Conservation (phyloP, 2,797 vertebrate genomes). For the Acanthiza pusilla region DNA sequence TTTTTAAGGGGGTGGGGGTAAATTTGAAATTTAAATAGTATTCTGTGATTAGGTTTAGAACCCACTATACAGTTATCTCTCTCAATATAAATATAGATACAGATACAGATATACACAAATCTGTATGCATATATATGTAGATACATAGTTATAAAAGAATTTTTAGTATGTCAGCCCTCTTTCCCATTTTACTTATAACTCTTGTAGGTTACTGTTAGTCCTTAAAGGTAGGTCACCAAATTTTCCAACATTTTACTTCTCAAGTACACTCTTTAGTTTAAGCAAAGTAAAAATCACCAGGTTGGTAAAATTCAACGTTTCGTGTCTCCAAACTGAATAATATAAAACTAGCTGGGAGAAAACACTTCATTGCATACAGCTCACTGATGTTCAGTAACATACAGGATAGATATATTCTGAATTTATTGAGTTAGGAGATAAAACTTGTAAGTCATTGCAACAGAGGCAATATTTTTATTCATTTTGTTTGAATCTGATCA, state of each 20-base stretch:
- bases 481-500: slow-evolving; percentile 37
- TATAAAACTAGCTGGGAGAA: neutral
- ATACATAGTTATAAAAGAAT: neutral
- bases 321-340: neutral
- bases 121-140: neutral
- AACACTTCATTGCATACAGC: neutral
- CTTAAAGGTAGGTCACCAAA: neutral
- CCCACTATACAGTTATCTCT: neutral
- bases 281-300: neutral
- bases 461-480: slow-evolving; percentile 47
- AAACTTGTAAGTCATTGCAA: slow-evolving; percentile 17
- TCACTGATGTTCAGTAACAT: neutral
- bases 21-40: neutral
- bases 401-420: neutral
- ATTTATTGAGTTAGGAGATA: slow-evolving; percentile 14
- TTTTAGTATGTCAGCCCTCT: neutral
- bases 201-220: neutral
- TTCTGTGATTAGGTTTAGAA: neutral
- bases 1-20: neutral
- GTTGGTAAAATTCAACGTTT: neutral
- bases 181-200: neutral
- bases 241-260: neutral
- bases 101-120: neutral
- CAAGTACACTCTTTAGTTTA: neutral
- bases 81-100: too few species aligned